Percentiles rank a stretch among this genome's conserved stretches.
These are phyloP conservation scores for Oenanthe oenanthe DNA, from an alignment of 2,113 vertebrate species.

Conservation along the genomic window DNA sequence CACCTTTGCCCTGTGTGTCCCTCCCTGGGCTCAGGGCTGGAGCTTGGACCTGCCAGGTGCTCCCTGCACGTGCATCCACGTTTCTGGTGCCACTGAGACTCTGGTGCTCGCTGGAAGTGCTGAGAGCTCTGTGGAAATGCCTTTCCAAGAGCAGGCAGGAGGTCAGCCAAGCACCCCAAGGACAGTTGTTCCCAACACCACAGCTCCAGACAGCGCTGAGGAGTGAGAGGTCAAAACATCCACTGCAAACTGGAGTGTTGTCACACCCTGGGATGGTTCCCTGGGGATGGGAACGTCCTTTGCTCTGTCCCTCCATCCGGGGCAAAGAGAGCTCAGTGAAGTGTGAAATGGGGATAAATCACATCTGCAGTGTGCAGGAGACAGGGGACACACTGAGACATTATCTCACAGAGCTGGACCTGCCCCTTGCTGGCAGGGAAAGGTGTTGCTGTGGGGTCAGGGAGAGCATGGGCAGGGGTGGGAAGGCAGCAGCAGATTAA, in stretches of 20 bases:
- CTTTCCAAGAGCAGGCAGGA: background rate
- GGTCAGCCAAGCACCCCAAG: background rate
- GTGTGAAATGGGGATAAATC: background rate
- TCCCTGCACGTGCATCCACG: background rate
- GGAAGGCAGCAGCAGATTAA: background rate
- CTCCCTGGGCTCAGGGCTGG: background rate
- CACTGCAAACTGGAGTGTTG: background rate
- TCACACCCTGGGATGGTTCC: background rate
- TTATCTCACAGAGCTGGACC: background rate
- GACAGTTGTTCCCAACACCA: background rate
- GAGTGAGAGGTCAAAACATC: background rate
- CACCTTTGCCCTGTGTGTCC: background rate
- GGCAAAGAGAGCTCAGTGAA: background rate
- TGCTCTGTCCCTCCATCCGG: fast-evolving
- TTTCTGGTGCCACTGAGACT: background rate
- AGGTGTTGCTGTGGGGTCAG: background rate
- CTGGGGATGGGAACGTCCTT: background rate
- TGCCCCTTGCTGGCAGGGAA: background rate
- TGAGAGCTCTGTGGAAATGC: background rate
- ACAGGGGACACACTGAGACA: background rate
- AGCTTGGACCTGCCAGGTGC: background rate
- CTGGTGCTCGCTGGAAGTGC: background rate
- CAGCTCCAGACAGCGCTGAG: background rate
- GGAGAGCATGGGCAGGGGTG: background rate
- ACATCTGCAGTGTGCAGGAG: background rate